phyloP scores from a whole-genome alignment of 2,888 invertebrate genomes.

The Drosophila tripunctata region DNA sequence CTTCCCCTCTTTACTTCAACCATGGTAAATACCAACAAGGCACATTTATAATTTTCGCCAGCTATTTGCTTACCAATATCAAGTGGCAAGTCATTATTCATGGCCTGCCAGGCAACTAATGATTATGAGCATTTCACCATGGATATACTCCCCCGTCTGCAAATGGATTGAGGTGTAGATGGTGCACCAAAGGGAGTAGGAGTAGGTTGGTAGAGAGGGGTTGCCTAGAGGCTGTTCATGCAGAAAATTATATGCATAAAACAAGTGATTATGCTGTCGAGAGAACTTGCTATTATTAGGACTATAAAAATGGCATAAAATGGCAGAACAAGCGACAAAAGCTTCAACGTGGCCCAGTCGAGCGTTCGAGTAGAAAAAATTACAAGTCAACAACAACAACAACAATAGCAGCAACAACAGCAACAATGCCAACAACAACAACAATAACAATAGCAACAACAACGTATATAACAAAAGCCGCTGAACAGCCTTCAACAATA shows the following conservation, averaged over 20 bases:
- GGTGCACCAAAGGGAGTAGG: neutral
- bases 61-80: constrained; percentile 72
- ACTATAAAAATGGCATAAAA: constrained; percentile 57
- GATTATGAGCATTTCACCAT: constrained; percentile 66
- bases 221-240: constrained; percentile 61
- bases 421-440: constrained; percentile 7
- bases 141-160: constrained; percentile 23
- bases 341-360: constrained; percentile 31
- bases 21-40: neutral
- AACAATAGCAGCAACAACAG: constrained; percentile 12
- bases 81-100: constrained; percentile 74
- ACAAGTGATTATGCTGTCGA: constrained; percentile 75
- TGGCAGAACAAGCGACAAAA: constrained; percentile 45
- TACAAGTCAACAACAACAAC: constrained; percentile 40
- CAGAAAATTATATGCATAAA: constrained; percentile 79
- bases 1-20: neutral
- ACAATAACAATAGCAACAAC: constrained; percentile 14
- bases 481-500: constrained; percentile 58
- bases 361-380: constrained; percentile 42
- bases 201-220: neutral
- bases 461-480: constrained; percentile 27
- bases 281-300: constrained; percentile 63
- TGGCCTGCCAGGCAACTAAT: constrained; percentile 66
- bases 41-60: constrained; percentile 66
- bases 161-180: constrained; percentile 7